Evolutionary conservation across 2,888 invertebrate species (phyloP).

Genomic region (Caenorhabditis drosophilae): DNA sequence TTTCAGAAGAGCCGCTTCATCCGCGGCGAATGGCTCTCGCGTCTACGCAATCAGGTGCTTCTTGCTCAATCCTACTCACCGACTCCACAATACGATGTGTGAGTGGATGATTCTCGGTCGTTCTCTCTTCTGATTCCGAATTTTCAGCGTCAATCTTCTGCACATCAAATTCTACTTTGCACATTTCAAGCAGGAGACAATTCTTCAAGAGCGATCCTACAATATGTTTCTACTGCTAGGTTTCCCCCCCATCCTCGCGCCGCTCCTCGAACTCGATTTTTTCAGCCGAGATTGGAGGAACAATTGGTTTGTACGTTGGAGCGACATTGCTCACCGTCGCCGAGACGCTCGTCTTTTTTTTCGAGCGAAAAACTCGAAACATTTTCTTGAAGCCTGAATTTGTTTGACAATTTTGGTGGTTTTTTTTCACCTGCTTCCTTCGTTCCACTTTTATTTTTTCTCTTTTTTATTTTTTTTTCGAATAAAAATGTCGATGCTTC

Average conservation of each 20-base stretch:
- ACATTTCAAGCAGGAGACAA: constrained; percentile 63
- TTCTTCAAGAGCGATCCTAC: constrained; percentile 58
- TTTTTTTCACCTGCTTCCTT: neutral
- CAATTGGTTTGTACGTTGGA: constrained; percentile 63
- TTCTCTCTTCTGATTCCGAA: neutral
- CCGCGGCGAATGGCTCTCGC: constrained; percentile 57
- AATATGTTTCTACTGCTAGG: constrained; percentile 60
- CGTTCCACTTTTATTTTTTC: neutral
- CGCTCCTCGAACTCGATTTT: neutral
- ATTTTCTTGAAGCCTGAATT: constrained; percentile 39
- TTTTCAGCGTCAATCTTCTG: constrained; percentile 57
- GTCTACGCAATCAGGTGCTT: constrained; percentile 53
- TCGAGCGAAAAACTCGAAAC: constrained; percentile 51
- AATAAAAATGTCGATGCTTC: no score
- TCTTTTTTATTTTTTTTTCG: no score
- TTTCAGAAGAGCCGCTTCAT: constrained; percentile 55
- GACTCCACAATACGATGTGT: constrained; percentile 61
- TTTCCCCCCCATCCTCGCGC: constrained; percentile 5
- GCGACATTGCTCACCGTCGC: constrained; percentile 58
- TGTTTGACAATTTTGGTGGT: constrained; percentile 2
- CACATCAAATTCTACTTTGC: constrained; percentile 62
- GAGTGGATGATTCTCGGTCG: constrained; percentile 4
- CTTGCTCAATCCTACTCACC: constrained; percentile 61
- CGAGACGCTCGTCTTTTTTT: constrained; percentile 59
- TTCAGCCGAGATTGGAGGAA: constrained; percentile 64